These are phyloP conservation scores for Thalassoma bifasciatum DNA, from an alignment of 2,113 vertebrate genomes.

Conservation along the genomic window DNA sequence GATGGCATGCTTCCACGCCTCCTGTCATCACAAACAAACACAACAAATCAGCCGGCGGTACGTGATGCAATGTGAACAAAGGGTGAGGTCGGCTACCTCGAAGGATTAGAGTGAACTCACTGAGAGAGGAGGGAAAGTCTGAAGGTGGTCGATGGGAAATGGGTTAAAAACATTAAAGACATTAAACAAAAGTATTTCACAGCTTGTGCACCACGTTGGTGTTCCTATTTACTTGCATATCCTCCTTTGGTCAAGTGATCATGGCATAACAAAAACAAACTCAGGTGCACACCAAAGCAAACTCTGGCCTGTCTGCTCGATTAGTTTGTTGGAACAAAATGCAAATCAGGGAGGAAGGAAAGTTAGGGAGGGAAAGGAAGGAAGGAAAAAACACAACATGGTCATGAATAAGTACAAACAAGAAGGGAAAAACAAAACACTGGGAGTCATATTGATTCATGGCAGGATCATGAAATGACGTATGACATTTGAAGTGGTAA, in stretches of 20 bases:
- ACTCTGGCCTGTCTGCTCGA: not conserved
- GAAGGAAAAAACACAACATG: no score
- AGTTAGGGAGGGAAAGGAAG: not conserved
- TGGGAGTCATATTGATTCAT: not conserved
- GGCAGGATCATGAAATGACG: not conserved
- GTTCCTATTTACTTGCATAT: not conserved
- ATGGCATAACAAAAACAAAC: not conserved
- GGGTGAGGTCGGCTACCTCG: not conserved
- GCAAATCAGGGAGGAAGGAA: constrained; percentile 10
- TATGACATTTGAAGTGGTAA: no score
- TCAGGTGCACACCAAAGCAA: not conserved
- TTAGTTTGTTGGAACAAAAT: constrained; percentile 6
- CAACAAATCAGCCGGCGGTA: not conserved
- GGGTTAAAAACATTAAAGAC: not conserved
- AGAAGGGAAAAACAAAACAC: not conserved
- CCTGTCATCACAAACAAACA: constrained; percentile 78
- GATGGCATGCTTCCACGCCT: constrained; percentile 93
- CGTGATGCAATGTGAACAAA: not conserved
- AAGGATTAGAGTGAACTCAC: not conserved
- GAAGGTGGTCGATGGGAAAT: no score
- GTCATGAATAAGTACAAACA: not conserved
- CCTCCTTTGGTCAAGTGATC: not conserved
- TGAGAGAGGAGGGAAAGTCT: not conserved
- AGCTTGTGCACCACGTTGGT: not conserved
- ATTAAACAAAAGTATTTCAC: not conserved